Conservation (phyloP, 2,113 vertebrate genomes). For the Lophura nycthemera region DNA sequence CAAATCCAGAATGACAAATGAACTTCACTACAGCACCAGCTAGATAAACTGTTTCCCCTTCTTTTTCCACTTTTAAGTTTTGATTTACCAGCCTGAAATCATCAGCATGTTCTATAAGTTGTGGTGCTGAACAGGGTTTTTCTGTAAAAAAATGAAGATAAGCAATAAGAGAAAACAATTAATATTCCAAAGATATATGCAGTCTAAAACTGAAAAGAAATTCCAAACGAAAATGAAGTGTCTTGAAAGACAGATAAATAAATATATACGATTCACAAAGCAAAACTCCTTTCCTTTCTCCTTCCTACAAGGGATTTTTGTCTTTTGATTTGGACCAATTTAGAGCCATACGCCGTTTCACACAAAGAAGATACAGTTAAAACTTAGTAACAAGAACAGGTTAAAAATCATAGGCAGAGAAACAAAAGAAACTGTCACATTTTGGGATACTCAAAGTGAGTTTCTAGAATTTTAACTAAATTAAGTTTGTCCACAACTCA, state of each 20-base stretch:
- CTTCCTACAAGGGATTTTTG: background rate
- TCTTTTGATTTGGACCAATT: background rate
- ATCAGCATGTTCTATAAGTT: background rate
- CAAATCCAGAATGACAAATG: background rate
- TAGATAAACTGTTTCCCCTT: conserved; percentile 33
- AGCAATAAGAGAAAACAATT: background rate
- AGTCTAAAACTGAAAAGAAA: background rate
- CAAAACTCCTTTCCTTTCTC: background rate
- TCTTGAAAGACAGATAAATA: background rate
- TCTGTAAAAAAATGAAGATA: conserved; percentile 7
- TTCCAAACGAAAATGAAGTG: background rate
- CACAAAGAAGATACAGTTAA: background rate
- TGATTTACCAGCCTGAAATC: conserved; percentile 8
- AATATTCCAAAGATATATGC: background rate
- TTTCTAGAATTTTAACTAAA: background rate
- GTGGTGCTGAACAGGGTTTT: conserved; percentile 12
- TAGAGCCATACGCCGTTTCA: background rate
- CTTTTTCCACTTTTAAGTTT: background rate
- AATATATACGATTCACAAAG: background rate
- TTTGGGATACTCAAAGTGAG: background rate
- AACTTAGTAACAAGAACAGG: background rate
- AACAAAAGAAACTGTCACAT: background rate
- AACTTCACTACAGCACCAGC: conserved; percentile 32
- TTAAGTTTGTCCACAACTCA: background rate
- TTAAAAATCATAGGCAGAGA: background rate